Base-by-base conservation (phyloP, 2,888 invertebrate genomes). In the Hyppa rectilinea region DNA sequence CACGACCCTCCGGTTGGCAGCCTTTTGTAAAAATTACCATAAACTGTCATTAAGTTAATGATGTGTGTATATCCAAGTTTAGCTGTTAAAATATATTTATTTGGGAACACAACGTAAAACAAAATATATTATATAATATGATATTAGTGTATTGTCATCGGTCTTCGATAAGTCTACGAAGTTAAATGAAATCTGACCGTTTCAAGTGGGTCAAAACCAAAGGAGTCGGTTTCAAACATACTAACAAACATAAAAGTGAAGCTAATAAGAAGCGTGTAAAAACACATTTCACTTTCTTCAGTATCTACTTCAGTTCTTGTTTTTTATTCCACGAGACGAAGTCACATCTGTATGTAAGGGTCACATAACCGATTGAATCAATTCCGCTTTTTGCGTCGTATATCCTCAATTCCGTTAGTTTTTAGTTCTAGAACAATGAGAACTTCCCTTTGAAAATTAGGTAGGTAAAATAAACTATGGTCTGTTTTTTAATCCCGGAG, bases 341-440 rank as follows among this genome's bases (percentile, higher is more conserved):
- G 40, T 17, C 60, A 45, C 52, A 59, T 71, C 40, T 71, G 71
- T 49, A 20, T 38, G 29, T 7, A 52, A 59, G 34, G 50, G 23
- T 31, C 43, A 50, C 45, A 38, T 26, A 43, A 43, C 20, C 45
- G 20, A 52, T 59, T 71, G 0, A 14, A 31, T 29, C 5, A 7
- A 26, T 71, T 59, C 14, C 36, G n/a, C 50, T 82, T 85, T 85
- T 83, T 82, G 79, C 79, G 17, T 23, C 12, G 29, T 49, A 36
- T 79, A 78, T 80, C 69, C 82, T 83, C 71, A 84, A 83, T 81
- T 83, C 81, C 69, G 70, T 72, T 62, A 62, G 69, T 68, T 71
- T 75, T 64, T 76, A 74, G 61, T 55, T 55, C 52, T 55, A 58
- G 70, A 80, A 49, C 38, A n/a, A n/a, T n/a, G n/a, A n/a, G n/a